phyloP scores from a whole-genome alignment of 2,888 invertebrate species.

The Parapristionchus giblindavisi region DNA sequence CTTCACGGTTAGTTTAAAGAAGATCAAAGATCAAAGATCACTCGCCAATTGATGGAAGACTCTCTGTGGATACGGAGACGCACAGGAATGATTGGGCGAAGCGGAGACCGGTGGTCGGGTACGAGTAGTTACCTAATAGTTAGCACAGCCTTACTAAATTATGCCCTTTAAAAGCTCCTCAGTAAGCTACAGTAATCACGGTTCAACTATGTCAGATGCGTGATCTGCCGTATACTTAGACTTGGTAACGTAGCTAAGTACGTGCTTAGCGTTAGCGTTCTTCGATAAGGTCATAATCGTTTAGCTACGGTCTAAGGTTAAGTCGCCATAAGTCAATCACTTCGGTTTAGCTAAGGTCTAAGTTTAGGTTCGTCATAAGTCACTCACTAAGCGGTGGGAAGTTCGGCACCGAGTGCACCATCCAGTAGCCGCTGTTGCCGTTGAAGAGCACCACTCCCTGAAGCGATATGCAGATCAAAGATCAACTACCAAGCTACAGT shows the following conservation, averaged over 20 bases:
- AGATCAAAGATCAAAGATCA: conserved; percentile 16
- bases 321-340: not conserved
- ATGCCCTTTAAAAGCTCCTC: too few species aligned
- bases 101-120: conserved; percentile 52
- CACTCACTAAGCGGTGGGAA: conserved; percentile 76
- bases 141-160: too few species aligned
- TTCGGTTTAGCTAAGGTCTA: too few species aligned
- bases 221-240: conserved; percentile 39
- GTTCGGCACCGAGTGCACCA: conserved; percentile 91
- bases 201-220: not conserved
- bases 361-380: not conserved
- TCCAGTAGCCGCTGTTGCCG: conserved; percentile 82
- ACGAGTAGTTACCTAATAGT: conserved; percentile 41
- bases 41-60: conserved; percentile 54
- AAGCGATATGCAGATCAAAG: conserved; percentile 4
- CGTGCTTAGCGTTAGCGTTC: too few species aligned
- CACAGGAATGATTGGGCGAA: conserved; percentile 57
- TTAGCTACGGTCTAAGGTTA: too few species aligned
- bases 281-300: conserved; percentile 11
- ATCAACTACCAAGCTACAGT: conserved; percentile 11
- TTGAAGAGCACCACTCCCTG: conserved; percentile 45
- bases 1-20: not conserved
- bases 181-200: not conserved
- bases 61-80: conserved; percentile 50
- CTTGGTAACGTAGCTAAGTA: conserved; percentile 57